Evolutionary conservation across 92 coral and sea anemone species (phyloP).

Genomic region (Zoanthus gigantus): DNA sequence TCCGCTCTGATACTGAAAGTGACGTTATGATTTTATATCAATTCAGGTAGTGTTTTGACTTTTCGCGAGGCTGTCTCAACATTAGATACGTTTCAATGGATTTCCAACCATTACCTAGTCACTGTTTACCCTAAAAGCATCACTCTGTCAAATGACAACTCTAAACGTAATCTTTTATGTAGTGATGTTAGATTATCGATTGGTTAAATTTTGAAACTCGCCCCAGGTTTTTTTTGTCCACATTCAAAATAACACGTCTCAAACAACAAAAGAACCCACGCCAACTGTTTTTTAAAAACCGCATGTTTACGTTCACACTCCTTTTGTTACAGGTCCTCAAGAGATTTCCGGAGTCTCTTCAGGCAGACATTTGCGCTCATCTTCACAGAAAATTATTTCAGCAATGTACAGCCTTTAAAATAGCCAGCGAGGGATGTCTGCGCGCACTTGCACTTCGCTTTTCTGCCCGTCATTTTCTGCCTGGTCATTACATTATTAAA

Average conservation of each 20-base stretch:
- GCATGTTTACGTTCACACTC: neutral
- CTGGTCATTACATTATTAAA: slow-evolving; percentile 91
- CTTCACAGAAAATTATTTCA: slow-evolving; percentile 83
- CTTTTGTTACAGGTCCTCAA: slow-evolving; percentile 75
- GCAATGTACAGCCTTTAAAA: slow-evolving; percentile 82
- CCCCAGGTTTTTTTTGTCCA: neutral
- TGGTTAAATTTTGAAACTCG: too few species aligned
- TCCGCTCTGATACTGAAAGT: too few species aligned
- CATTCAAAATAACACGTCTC: neutral
- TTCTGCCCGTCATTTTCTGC: slow-evolving; percentile 83
- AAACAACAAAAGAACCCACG: neutral
- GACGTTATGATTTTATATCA: too few species aligned
- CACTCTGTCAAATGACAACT: too few species aligned
- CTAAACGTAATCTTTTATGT: too few species aligned
- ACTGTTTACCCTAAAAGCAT: too few species aligned
- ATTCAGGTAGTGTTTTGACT: too few species aligned
- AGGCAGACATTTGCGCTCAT: slow-evolving; percentile 92
- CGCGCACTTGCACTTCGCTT: slow-evolving; percentile 93
- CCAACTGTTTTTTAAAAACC: neutral
- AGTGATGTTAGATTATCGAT: too few species aligned
- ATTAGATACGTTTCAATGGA: too few species aligned
- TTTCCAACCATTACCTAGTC: too few species aligned
- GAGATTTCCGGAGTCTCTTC: slow-evolving; percentile 92
- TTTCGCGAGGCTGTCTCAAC: too few species aligned
- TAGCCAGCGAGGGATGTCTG: slow-evolving; percentile 88